These are phyloP conservation scores for Aphodius granarius DNA, from an alignment of 2,888 invertebrate species.

Conservation along the genomic window DNA sequence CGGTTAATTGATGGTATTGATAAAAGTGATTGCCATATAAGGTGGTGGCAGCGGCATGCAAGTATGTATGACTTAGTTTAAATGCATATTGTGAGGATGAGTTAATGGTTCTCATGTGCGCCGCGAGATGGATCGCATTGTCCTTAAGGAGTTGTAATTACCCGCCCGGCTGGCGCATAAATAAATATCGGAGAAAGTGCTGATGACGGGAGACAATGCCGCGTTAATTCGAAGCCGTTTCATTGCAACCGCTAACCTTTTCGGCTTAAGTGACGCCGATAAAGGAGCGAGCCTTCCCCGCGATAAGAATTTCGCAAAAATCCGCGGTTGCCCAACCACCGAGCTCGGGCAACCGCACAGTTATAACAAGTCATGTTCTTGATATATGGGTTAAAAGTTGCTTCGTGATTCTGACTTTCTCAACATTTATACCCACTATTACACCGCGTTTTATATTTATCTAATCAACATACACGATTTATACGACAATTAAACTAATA, in stretches of 20 bases:
- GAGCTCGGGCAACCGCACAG: conserved; percentile 21
- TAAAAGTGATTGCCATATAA: neutral
- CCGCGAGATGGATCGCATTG: neutral
- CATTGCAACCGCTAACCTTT: conserved; percentile 5
- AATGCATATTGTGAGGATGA: conserved; percentile 3
- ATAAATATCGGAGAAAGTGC: conserved; percentile 10
- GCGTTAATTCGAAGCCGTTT: conserved; percentile 6
- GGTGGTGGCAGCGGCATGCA: neutral
- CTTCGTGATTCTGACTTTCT: conserved; percentile 36
- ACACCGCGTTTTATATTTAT: conserved; percentile 16
- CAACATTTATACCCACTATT: conserved; percentile 17
- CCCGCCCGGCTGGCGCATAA: neutral
- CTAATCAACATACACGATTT: conserved; percentile 21
- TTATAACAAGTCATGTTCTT: conserved; percentile 35
- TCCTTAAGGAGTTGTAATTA: conserved; percentile 12
- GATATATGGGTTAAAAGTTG: conserved; percentile 36
- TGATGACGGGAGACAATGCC: neutral
- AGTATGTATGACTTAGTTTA: neutral
- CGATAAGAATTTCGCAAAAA: conserved; percentile 29
- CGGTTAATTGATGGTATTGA: conserved; percentile 12
- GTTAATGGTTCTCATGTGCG: neutral
- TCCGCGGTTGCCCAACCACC: conserved; percentile 27
- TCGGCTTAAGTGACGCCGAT: conserved; percentile 16
- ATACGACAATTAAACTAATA: neutral
- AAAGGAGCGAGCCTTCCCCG: neutral